These are phyloP conservation scores for Aplysia californica DNA, from an alignment of 1,140 invertebrate genomes.

Conservation along the genomic window DNA sequence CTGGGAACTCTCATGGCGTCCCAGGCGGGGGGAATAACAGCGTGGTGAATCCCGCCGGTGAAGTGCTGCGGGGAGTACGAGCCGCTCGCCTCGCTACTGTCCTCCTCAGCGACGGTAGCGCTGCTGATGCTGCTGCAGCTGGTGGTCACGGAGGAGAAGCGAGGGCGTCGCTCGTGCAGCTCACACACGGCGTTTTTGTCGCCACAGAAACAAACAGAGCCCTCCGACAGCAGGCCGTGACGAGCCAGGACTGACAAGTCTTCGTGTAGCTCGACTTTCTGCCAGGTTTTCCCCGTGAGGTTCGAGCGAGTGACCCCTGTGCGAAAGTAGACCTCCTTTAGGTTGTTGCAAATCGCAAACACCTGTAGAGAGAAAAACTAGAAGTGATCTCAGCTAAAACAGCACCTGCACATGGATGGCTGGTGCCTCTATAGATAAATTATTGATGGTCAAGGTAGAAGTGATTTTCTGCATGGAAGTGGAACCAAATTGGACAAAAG, in stretches of 20 bases:
- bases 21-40: no score
- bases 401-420: no score
- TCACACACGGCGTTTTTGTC: not conserved
- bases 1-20: no score
- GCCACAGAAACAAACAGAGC: conserved; percentile 1
- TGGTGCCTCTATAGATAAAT: no score
- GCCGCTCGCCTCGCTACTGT: no score
- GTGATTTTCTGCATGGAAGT: no score
- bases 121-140: conserved; percentile 3
- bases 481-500: no score
- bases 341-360: conserved; percentile 78
- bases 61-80: no score
- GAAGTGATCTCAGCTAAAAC: no score
- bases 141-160: not conserved
- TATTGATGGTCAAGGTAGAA: no score
- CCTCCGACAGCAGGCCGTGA: not conserved
- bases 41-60: no score
- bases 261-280: conserved; percentile 57
- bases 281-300: conserved; percentile 89
- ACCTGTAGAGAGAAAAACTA: conserved; percentile 63
- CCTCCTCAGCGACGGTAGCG: not conserved
- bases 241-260: not conserved
- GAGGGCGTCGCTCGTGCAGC: not conserved
- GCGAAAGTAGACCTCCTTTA: conserved; percentile 80
- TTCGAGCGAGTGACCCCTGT: conserved; percentile 81